A percentile compares a stretch with the other conserved stretches of the same genome.
Conservation (phyloP, 2,888 invertebrate genomes). For the Periphyllus acericola region DNA sequence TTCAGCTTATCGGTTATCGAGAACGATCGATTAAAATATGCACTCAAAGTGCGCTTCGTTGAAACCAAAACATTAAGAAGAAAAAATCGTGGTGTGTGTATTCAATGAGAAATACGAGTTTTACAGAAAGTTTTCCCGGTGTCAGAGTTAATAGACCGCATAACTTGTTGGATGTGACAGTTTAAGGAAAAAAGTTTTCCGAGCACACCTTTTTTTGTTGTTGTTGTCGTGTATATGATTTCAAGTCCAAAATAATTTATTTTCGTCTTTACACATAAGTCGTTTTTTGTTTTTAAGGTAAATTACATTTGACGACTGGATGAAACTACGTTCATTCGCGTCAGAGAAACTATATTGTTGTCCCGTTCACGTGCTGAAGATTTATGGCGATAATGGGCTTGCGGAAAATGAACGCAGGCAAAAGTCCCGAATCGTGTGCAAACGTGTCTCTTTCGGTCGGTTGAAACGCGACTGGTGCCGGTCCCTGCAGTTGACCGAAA, state of each 20-base stretch:
- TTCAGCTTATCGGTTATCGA: no score
- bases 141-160: slow-evolving; percentile 15
- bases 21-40: no score
- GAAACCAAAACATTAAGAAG: background rate
- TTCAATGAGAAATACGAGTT: background rate
- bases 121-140: slow-evolving; percentile 20
- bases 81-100: background rate
- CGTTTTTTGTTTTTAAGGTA: background rate
- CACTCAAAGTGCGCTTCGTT: background rate
- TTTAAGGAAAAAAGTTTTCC: slow-evolving; percentile 15
- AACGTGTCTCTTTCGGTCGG: background rate
- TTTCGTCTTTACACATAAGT: background rate
- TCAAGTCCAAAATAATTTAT: background rate
- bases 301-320: slow-evolving; percentile 7
- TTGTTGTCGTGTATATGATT: background rate
- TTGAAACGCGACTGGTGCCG: background rate
- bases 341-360: background rate
- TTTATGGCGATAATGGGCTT: background rate
- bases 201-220: background rate
- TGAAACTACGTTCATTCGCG: background rate
- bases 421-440: background rate
- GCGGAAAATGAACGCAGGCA: background rate
- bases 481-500: background rate
- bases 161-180: slow-evolving; percentile 17
- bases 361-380: background rate